A percentile compares a stretch with the other conserved stretches of the same genome.
These are phyloP conservation scores for Lathronympha strigana DNA, from an alignment of 2,888 invertebrate species.

Conservation along the genomic window DNA sequence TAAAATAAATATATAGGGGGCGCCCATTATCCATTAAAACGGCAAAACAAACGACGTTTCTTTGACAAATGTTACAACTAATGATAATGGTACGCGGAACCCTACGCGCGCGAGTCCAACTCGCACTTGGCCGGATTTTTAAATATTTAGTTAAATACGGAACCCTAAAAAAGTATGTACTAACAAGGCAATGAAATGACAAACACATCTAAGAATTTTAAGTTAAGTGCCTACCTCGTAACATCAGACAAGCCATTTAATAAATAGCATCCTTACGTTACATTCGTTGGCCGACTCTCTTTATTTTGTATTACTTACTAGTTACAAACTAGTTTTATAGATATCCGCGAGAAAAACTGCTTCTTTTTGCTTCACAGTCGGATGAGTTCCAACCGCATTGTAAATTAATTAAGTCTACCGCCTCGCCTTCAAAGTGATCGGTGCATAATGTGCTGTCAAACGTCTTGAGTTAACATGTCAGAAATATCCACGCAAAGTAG, in stretches of 20 bases:
- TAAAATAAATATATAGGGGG: too few relatives aligned
- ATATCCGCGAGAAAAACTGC: constrained; percentile 23
- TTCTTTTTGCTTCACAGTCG: constrained; percentile 22
- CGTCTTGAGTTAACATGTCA: constrained; percentile 8
- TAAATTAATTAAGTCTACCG: constrained; percentile 11
- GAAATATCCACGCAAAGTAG: constrained; percentile 1
- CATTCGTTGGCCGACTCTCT: background rate
- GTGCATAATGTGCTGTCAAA: constrained; percentile 14
- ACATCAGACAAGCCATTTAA: background rate
- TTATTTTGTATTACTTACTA: background rate
- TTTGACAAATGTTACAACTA: too few relatives aligned
- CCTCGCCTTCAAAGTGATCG: background rate
- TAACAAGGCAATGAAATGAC: background rate
- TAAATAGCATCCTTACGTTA: constrained; percentile 6
- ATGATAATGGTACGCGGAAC: too few relatives aligned
- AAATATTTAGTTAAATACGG: background rate
- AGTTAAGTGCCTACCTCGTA: background rate
- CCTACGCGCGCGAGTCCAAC: too few relatives aligned
- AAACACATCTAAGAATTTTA: background rate
- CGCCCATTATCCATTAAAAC: too few relatives aligned
- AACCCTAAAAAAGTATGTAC: constrained; percentile 4
- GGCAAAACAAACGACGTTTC: too few relatives aligned
- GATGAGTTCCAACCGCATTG: constrained; percentile 21
- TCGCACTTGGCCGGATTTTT: too few relatives aligned
- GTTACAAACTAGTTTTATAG: background rate